phyloP scores from a whole-genome alignment of 2,797 vertebrate genomes.

The Dryobates pubescens region DNA sequence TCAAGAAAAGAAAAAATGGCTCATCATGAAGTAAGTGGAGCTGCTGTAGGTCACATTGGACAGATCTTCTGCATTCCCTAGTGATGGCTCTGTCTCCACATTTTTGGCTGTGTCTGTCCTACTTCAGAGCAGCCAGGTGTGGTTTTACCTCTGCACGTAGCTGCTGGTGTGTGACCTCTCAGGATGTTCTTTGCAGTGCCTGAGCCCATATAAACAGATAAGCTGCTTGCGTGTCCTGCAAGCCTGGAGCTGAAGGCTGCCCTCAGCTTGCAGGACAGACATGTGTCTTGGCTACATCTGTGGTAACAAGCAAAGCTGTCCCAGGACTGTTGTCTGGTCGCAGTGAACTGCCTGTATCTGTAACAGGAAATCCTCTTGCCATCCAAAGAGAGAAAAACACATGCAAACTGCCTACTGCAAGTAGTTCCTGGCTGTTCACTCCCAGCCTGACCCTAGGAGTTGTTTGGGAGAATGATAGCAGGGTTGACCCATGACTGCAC shows the following conservation, averaged over 20 bases:
- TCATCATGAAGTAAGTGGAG: neutral
- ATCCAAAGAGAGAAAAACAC: neutral
- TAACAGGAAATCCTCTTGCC: neutral
- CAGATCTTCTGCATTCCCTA: neutral
- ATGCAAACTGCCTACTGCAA: neutral
- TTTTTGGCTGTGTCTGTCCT: neutral
- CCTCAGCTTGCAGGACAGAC: neutral
- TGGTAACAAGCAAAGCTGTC: neutral
- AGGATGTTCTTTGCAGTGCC: neutral
- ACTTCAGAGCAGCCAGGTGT: neutral
- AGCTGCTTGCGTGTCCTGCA: neutral
- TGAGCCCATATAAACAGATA: neutral
- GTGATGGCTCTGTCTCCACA: neutral
- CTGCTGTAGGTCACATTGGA: neutral
- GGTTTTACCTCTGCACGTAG: fast-evolving
- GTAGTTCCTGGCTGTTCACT: neutral
- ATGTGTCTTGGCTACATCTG: neutral
- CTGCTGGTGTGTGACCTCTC: neutral
- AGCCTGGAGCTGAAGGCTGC: neutral
- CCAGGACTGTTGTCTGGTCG: neutral
- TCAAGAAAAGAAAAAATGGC: neutral
- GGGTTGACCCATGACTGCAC: neutral
- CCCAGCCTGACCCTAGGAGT: neutral
- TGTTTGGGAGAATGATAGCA: neutral
- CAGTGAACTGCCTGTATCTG: neutral